Evolutionary conservation across 1,140 invertebrate species (phyloP).

Genomic region (Caerostris darwini): DNA sequence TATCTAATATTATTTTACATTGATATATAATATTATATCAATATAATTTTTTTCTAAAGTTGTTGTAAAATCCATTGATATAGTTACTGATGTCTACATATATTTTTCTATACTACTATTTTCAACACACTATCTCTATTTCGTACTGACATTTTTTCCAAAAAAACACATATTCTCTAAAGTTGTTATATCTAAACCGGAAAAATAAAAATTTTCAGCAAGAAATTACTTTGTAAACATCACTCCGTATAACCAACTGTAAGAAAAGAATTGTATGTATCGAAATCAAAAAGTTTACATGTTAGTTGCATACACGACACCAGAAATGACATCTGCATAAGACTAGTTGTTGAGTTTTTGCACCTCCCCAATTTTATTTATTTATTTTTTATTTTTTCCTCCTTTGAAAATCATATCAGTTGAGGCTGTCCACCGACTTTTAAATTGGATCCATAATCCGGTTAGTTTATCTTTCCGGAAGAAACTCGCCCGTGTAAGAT

Average conservation of each 20-base stretch:
- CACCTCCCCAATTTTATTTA: too few species aligned
- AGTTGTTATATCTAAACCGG: too few species aligned
- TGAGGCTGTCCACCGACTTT: slow-evolving; percentile 14
- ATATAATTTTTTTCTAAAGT: too few species aligned
- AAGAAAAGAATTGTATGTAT: not conserved
- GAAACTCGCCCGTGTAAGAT: not conserved
- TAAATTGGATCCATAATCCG: slow-evolving; percentile 59
- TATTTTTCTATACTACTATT: too few species aligned
- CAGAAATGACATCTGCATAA: slow-evolving; percentile 5
- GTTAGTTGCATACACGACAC: not conserved
- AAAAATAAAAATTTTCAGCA: not conserved
- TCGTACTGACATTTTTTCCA: too few species aligned
- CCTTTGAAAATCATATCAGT: not conserved
- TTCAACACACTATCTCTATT: too few species aligned
- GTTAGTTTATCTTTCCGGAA: slow-evolving; percentile 65
- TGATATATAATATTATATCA: too few species aligned
- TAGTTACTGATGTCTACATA: too few species aligned
- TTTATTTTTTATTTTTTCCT: slow-evolving; percentile 2
- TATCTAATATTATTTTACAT: too few species aligned
- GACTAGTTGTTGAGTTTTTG: not conserved
- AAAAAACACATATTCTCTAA: too few species aligned
- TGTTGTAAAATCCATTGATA: too few species aligned
- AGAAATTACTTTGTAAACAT: not conserved
- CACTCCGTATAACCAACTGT: not conserved
- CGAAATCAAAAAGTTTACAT: not conserved